Evolutionary conservation across 2,888 invertebrate genomes (phyloP).

Genomic region (Cotesia congregata): DNA sequence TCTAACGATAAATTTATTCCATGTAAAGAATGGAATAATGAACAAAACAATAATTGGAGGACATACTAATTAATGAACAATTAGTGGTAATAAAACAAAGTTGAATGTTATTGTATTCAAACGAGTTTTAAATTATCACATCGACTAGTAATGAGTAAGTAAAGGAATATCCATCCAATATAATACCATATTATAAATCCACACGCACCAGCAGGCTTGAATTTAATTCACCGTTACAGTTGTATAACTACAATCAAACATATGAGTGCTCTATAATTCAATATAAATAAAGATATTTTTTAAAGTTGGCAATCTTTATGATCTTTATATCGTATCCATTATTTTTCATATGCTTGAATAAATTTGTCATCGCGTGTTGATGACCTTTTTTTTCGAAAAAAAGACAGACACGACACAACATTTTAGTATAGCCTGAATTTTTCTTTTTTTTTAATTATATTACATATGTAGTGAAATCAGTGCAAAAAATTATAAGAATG

Average conservation of each 20-base stretch:
- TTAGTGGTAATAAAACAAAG: neutral
- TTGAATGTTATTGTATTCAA: neutral
- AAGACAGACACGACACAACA: neutral
- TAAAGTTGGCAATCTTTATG: neutral
- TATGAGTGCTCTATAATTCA: conserved; percentile 4
- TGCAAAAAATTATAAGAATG: neutral
- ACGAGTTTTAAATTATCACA: neutral
- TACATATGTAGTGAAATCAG: neutral
- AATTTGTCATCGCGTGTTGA: neutral
- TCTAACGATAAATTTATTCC: neutral
- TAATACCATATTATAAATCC: neutral
- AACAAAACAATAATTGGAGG: neutral
- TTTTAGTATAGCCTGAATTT: neutral
- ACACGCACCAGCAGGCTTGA: neutral
- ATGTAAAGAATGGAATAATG: neutral
- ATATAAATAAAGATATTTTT: neutral
- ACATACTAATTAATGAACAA: neutral
- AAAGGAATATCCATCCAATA: neutral
- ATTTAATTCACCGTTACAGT: conserved; percentile 23
- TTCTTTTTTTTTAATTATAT: neutral
- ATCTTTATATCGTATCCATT: neutral
- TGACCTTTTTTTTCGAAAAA: neutral
- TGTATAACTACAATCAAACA: conserved; percentile 6
- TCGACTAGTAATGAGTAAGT: neutral
- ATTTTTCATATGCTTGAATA: neutral